Evolutionary conservation across 2,113 vertebrate species (phyloP), one percentile per base, ranked within the genome.

Genomic region (Arizona elegans): DNA sequence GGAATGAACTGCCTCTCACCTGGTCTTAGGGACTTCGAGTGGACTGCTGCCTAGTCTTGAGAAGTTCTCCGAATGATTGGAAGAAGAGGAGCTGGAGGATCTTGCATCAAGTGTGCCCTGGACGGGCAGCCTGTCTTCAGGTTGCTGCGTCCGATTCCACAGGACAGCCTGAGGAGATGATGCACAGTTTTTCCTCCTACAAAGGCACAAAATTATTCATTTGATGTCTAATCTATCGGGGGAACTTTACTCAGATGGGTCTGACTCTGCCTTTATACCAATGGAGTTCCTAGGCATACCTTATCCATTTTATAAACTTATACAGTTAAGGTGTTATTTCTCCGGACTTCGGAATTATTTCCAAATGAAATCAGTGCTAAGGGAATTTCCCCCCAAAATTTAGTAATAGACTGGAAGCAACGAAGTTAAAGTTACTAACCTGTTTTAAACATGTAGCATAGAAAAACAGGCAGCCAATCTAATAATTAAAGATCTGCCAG

Each of bases 1-100:
- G 59, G 55, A 11, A 23, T 53, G 3, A 29, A 24, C 29, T 3
- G 47, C 47, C 2, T 86, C 98, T 98, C 96, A 99, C 99, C 98
- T 98, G 97, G 98, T 97, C 86, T 98, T 98, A 10, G 98, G 99
- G 90, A 99, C 99, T 95, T 99, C 99, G 97, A 99, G 95, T 0
- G 99, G 99, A 97, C 99, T 99, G 97, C 99, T 99, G 94, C 99
- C 99, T 12, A 98, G 97, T 92, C 98, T 98, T 50, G 98, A 97
- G 95, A 98, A 97, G 90, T 96, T 97, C 92, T 99, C 99, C 58
- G 99, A 99, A 89, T 99, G 98, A 97, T 98, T 99, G 81, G 99
- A 99, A 85, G 99, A 99, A 3, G 99, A 99, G 43, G 99, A 99
- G 95, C 99, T 99, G 94, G 98, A 99, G 93, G 98, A 99, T 96